phyloP scores from a whole-genome alignment of 2,888 invertebrate species.

The Eulithis prunata region DNA sequence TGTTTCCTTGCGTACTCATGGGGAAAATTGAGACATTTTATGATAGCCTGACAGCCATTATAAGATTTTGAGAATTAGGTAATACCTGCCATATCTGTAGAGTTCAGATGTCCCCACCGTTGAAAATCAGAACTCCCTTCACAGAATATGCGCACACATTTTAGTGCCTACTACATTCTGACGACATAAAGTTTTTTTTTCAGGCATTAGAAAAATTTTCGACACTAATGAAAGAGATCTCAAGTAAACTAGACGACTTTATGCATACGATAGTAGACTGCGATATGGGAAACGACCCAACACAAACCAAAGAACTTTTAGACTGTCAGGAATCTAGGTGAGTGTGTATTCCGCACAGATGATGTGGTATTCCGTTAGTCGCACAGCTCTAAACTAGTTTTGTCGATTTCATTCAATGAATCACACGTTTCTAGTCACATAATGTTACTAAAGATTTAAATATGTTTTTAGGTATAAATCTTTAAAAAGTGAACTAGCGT shows the following conservation, averaged over 20 bases:
- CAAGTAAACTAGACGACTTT: slow-evolving; percentile 92
- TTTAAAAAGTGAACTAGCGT: slow-evolving; percentile 93
- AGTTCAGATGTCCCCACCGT: too few species aligned
- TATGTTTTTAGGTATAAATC: slow-evolving; percentile 83
- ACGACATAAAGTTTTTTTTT: slow-evolving; percentile 46
- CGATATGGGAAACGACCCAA: slow-evolving; percentile 97
- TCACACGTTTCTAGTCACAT: slow-evolving; percentile 19
- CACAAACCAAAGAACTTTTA: slow-evolving; percentile 94
- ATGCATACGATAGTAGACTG: slow-evolving; percentile 95
- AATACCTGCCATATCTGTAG: too few species aligned
- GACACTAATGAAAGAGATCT: slow-evolving; percentile 94
- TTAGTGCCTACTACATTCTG: too few species aligned
- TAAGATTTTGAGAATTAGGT: too few species aligned
- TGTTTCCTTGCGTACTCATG: too few species aligned
- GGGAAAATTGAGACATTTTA: too few species aligned
- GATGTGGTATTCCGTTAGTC: slow-evolving; percentile 13
- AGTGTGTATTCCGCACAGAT: slow-evolving; percentile 18
- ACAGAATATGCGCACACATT: too few species aligned
- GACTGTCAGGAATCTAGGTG: slow-evolving; percentile 91
- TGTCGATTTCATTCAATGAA: slow-evolving; percentile 17
- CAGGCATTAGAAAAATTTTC: slow-evolving; percentile 98
- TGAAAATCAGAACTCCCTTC: too few species aligned
- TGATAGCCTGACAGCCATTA: too few species aligned
- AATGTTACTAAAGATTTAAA: slow-evolving; percentile 9
- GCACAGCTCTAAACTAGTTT: slow-evolving; percentile 26